Percentiles rank a stretch among this genome's conserved stretches.
phyloP scores from a whole-genome alignment of 1,140 invertebrate species.

The Andrena cerasifolii region DNA sequence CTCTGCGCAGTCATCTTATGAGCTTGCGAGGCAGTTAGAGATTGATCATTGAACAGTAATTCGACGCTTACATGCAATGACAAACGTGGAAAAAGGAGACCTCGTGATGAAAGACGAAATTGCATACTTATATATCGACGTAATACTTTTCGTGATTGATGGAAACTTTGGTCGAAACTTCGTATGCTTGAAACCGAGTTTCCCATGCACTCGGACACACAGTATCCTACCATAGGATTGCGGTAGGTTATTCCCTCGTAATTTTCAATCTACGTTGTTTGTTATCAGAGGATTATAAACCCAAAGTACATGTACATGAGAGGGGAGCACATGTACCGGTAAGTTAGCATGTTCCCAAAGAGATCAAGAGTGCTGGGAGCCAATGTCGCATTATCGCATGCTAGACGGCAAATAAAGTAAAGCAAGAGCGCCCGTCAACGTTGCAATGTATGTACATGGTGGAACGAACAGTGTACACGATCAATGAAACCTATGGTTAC shows the following conservation, averaged over 20 bases:
- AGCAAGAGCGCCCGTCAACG: constrained; percentile 40
- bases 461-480: constrained; percentile 41
- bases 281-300: constrained; percentile 28
- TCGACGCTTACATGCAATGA: too few relatives aligned
- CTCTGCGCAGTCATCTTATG: too few relatives aligned
- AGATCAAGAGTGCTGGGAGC: constrained; percentile 12
- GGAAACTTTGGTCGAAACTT: too few relatives aligned
- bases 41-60: too few relatives aligned
- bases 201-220: too few relatives aligned
- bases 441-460: constrained; percentile 49
- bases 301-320: constrained; percentile 9
- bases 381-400: constrained; percentile 34
- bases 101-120: too few relatives aligned
- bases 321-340: constrained; percentile 17
- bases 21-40: too few relatives aligned
- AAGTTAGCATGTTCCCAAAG: constrained; percentile 12
- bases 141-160: too few relatives aligned
- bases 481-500: constrained; percentile 67
- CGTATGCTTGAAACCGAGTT: too few relatives aligned
- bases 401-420: constrained; percentile 32
- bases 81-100: too few relatives aligned
- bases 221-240: neutral
- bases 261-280: constrained; percentile 10
- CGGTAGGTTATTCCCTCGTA: neutral
- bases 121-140: too few relatives aligned